Base-by-base conservation (phyloP, 1,140 invertebrate genomes). In the Penaeus indicus region DNA sequence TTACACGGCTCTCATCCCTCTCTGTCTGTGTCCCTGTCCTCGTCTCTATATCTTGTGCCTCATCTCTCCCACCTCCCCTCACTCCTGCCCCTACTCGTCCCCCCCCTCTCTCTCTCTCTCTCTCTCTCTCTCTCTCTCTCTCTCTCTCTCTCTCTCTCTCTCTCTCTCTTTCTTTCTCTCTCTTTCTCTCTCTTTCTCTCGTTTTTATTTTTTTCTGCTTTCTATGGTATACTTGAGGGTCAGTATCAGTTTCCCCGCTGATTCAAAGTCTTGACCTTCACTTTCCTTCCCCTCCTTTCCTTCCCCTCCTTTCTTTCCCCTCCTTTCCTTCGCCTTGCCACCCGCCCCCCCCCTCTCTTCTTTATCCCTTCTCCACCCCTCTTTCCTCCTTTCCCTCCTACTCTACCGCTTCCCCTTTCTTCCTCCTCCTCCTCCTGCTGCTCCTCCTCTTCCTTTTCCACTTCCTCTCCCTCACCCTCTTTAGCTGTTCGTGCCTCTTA, bases 351-450 rank as follows among this genome's bases (percentile, higher is more conserved):
- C 64, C 47, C 80, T 61, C 54, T 63, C 3, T 1, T n/a, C 60
- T 62, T 4, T 61, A n/a, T 61, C 63, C 54, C 25, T n/a, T 32
- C 32, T 47, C 32, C n/a, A 13, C 69, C 27, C 11, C 11, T 4
- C 5, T 5, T 77, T 27, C 72, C 72, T 32, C 32, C 32, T 32
- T 77, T 27, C 72, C 21, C 25, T 27, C 72, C 25, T 27, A 21
- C 25, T 42, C 72, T 13, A 16, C 72, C 42, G 18, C 4, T 13
- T n/a, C 80, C 60, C 80, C 62, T 61, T 63, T 25, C 62, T 63
- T 72, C n/a, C 47, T 42, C 42, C 64, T 72, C 83, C 72, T 67
- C 54, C 83, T 84, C 67, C 72, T 67, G 54, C 67, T 84, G 67
- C 32, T 47, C 38, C 25, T 42, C n/a, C 32, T 21, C 21, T 22